A percentile compares a stretch with the other conserved stretches of the same genome.
Evolutionary conservation across 2,113 vertebrate genomes (phyloP).

Genomic region (Gnathonemus echidnorhynchus): DNA sequence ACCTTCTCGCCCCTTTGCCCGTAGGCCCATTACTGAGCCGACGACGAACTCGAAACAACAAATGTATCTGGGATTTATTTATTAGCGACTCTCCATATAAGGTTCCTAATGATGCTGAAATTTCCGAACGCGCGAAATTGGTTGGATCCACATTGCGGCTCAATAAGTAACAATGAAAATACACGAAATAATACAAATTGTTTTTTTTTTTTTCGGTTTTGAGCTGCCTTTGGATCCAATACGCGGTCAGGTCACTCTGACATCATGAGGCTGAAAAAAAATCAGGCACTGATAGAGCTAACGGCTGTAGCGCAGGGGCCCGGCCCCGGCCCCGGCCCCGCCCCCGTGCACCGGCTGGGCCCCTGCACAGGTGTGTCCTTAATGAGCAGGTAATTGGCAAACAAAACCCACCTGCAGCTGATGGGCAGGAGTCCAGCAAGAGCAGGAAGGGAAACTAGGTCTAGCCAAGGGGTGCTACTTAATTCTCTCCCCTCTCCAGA

Average conservation of each 20-base stretch:
- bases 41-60: background rate
- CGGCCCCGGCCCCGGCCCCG: no score
- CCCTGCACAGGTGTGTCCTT: constrained; percentile 9
- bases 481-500: background rate
- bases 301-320: background rate
- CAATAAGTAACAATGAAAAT: background rate
- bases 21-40: background rate
- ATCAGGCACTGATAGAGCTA: background rate
- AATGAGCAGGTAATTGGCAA: constrained; percentile 14
- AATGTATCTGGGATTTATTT: background rate
- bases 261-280: background rate
- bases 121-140: background rate
- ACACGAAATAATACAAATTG: background rate
- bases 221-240: background rate
- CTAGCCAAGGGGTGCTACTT: background rate
- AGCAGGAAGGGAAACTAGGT: background rate
- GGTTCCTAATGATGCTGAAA: background rate
- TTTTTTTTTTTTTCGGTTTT: background rate
- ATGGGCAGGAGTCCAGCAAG: background rate
- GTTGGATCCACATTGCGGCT: background rate
- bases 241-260: background rate
- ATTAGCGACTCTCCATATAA: background rate
- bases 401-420: constrained; percentile 7
- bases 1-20: background rate
- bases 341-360: background rate